These are phyloP conservation scores for Gymnoscopelus microlampas DNA, from an alignment of 2,797 vertebrate genomes.

Conservation along the genomic window DNA sequence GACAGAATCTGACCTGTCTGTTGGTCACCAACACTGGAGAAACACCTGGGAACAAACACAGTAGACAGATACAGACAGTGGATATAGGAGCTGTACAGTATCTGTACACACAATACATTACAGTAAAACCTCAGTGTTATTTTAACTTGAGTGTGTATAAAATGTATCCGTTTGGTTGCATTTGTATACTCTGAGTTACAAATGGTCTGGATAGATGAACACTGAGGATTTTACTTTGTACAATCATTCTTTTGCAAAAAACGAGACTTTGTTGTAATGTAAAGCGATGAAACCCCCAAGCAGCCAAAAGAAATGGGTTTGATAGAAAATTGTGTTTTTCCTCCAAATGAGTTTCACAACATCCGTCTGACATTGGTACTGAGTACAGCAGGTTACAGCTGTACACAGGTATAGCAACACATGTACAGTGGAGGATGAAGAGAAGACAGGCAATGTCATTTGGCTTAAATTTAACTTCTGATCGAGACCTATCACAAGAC, in stretches of 20 bases:
- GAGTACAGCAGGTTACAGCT: too few species aligned
- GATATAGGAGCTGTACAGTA: neutral
- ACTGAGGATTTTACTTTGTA: neutral
- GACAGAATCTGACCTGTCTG: constrained; percentile 87
- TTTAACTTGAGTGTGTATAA: neutral
- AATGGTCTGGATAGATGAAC: too few species aligned
- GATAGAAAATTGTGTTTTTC: too few species aligned
- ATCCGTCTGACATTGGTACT: too few species aligned
- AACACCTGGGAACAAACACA: constrained; percentile 79
- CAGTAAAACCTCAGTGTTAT: neutral
- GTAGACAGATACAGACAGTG: neutral
- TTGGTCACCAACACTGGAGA: constrained; percentile 87
- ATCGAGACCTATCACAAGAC: neutral
- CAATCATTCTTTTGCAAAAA: neutral
- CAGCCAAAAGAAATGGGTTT: too few species aligned
- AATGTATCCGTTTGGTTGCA: neutral
- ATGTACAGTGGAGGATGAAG: neutral
- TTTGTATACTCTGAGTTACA: too few species aligned
- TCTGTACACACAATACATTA: neutral
- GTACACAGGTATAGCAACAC: neutral
- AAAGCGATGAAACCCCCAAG: too few species aligned
- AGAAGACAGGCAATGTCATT: neutral
- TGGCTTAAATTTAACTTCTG: neutral
- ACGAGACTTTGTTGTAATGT: too few species aligned
- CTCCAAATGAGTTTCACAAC: too few species aligned